phyloP scores from a whole-genome alignment of 1,140 invertebrate species.

The Melitaea cinxia region DNA sequence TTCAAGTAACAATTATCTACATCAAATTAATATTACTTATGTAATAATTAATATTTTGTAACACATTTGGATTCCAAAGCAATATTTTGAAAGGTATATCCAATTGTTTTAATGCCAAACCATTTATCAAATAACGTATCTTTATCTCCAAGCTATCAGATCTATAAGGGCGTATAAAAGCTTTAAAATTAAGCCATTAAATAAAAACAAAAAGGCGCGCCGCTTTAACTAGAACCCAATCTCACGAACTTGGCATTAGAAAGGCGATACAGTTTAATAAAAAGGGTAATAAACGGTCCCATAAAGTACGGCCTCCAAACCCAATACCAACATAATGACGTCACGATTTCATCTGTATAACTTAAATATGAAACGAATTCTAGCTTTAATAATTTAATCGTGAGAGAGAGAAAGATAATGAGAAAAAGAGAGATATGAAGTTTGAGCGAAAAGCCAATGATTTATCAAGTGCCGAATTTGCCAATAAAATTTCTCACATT shows the following conservation, averaged over 20 bases:
- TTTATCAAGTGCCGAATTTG: no score
- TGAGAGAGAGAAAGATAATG: no score
- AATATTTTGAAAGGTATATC: neutral
- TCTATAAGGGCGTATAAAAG: neutral
- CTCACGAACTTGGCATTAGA: constrained; percentile 28
- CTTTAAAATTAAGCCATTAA: constrained; percentile 20
- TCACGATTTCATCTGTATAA: neutral
- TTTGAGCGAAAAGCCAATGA: no score
- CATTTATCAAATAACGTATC: neutral
- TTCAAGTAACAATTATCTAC: no score
- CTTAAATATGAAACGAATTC: neutral
- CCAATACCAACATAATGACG: neutral
- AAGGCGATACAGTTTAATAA: constrained; percentile 24
- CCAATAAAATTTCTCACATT: no score
- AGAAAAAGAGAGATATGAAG: no score
- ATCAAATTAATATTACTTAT: no score
- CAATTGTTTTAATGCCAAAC: neutral
- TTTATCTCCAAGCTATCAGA: constrained; percentile 11
- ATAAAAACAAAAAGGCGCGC: constrained; percentile 19
- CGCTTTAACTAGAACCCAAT: constrained; percentile 22
- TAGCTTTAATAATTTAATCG: no score
- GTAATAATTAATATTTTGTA: no score
- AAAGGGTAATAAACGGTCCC: constrained; percentile 16
- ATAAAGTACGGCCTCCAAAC: neutral
- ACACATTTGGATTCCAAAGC: neutral